Evolutionary conservation across 1,140 invertebrate genomes (phyloP), one percentile per base, ranked within the genome.

Genomic region (Cephus cinctus): DNA sequence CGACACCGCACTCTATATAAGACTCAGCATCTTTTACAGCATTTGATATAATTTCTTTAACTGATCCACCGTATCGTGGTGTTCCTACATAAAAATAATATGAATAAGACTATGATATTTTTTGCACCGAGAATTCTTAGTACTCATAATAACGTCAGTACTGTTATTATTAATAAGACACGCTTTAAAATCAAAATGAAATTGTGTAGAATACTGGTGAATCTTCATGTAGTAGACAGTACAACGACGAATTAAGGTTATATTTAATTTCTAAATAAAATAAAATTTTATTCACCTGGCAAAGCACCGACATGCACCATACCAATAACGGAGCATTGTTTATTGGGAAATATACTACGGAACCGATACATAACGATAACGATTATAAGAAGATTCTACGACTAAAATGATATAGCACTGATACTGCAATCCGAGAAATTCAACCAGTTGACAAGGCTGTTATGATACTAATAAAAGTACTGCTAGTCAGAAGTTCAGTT

Each of bases 231-330:
- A n/a, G n/a, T n/a, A n/a, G n/a, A n/a, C n/a, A n/a, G n/a, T n/a
- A n/a, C n/a, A n/a, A n/a, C n/a, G n/a, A n/a, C n/a, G n/a, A n/a
- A n/a, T n/a, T n/a, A n/a, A n/a, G 6, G 16, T 1, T 3, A 9
- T 18, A 22, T 4, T 3, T 11, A 36, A n/a, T 19, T 25, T 15
- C 12, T 41, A 51, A 3, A 35, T 45, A 34, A 22, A 47, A 31
- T 16, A 20, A 12, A 32, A 25, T 43, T 35, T 42, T 14, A 45
- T 22, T 56, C 71, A 85, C 88, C 88, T 70, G 89, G 89, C 38
- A 89, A 68, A 15, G 86, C 82, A 54, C 71, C 75, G 1, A 89
- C 78, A 63, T 90, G 88, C 54, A 90, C 78, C 88, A 90, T 90
- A 49, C 86, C 89, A 64, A 91, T 85, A 32, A 89, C 67, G 42